These are phyloP conservation scores for Phodopus roborovskii DNA, from an alignment of 2,113 vertebrate genomes.

Conservation along the genomic window DNA sequence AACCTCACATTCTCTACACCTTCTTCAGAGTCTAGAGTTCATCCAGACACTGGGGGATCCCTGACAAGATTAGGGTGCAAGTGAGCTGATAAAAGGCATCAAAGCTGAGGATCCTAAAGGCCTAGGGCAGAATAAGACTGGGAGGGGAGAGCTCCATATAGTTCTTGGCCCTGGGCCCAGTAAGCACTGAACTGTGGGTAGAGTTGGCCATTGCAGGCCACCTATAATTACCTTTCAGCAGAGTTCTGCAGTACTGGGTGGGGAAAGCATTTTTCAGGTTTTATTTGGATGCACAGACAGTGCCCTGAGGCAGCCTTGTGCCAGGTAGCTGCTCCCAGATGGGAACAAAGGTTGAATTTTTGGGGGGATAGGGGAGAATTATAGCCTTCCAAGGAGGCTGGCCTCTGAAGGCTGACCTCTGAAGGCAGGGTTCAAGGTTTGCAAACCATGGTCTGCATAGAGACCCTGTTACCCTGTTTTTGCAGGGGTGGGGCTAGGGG, in stretches of 20 bases:
- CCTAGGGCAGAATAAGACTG: neutral
- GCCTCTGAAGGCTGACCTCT: neutral
- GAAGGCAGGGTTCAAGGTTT: neutral
- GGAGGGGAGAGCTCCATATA: neutral
- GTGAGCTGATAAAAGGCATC: neutral
- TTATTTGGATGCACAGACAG: constrained; percentile 71
- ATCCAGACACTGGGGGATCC: neutral
- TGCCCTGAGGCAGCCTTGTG: constrained; percentile 24
- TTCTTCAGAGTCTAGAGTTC: neutral
- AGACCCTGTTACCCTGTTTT: neutral
- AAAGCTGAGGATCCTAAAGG: neutral
- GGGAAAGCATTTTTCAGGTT: constrained; percentile 65
- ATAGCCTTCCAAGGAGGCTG: neutral
- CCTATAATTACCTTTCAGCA: constrained; percentile 69
- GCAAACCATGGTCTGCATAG: neutral
- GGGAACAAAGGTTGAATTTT: neutral
- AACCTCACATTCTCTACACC: neutral
- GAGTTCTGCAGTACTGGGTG: constrained; percentile 12
- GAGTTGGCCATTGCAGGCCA: neutral
- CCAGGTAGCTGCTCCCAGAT: neutral
- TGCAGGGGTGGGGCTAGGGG: neutral
- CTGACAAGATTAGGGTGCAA: neutral
- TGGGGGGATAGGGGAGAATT: no score
- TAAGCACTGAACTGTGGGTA: neutral
- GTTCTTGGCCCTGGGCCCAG: neutral